These are phyloP conservation scores for Tachysurus fulvidraco DNA, from an alignment of 2,113 vertebrate species.

Conservation along the genomic window DNA sequence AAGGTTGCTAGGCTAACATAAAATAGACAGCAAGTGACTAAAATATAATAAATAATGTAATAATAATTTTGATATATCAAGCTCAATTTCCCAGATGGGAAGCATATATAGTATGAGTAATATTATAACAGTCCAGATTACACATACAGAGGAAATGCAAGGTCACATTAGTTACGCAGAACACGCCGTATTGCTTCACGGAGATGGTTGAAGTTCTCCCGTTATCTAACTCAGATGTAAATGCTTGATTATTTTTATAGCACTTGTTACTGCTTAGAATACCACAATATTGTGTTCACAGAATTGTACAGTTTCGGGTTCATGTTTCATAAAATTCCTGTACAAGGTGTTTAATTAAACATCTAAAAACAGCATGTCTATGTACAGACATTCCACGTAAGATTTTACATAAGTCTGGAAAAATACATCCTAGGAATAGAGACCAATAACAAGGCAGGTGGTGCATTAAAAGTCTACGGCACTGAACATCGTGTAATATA, in stretches of 20 bases:
- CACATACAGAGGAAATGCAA: neutral
- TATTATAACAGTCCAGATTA: neutral
- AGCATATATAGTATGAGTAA: neutral
- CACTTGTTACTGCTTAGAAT: neutral
- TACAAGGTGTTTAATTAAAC: neutral
- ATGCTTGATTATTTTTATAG: neutral
- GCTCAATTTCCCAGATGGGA: neutral
- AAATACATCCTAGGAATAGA: conserved; percentile 38
- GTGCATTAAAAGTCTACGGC: conserved; percentile 55
- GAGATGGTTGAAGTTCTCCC: neutral
- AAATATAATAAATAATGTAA: neutral
- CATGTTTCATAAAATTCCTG: neutral
- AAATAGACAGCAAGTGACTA: neutral
- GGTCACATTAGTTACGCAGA: neutral
- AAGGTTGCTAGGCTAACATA: neutral
- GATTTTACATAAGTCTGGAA: conserved; percentile 22
- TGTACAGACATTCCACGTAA: neutral
- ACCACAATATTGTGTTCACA: neutral
- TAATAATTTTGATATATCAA: too few relatives aligned
- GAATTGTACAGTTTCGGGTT: neutral
- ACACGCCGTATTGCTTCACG: neutral
- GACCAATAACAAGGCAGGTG: conserved; percentile 57
- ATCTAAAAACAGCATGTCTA: neutral
- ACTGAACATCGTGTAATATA: neutral
- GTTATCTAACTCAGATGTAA: neutral